Base-by-base conservation (phyloP, 2,888 invertebrate species). In the Margaritifera margaritifera region DNA sequence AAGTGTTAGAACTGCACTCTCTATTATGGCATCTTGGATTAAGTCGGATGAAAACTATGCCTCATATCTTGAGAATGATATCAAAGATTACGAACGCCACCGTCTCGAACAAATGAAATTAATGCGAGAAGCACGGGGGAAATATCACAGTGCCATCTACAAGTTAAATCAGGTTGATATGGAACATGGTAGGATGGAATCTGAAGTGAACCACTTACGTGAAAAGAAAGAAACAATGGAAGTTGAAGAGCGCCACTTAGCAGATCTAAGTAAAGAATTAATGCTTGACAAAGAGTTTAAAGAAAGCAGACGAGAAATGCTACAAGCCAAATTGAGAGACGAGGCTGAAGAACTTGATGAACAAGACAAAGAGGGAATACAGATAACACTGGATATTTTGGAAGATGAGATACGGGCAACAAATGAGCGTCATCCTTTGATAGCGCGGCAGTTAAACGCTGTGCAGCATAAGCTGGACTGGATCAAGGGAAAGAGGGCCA, bases 21-120 rank as follows among this genome's bases (percentile, higher is more conserved):
- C 79, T 18, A 78, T 84, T 6, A 80, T 86, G 73, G 74, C 71
- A 50, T 73, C 79, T 55, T 87, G 87, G 87, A 66, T 88, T 20
- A 78, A 85, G 64, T 78, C 84, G 0, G 88, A 88, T 69, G 83
- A 83, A 73, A 82, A 83, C 63, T 87, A 86, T 66, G 72, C 80
- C 15, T 67, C 79, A 6, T 86, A 82, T 70, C 66, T 87, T 51
- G 80, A 80, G 68, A 82, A 82, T 67, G 87, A 87, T 65, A 77
- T 85, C 54, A 68, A 68, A 5, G 82, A 83, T 59, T 69, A 84
- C 53, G 86, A 87, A 61, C 69, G 64, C 1, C 72, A 79, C 50
- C 83, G 75, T 60, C 83, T 83, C 42, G 83, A 84, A 20, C 76
- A 80, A 24, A 69, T 81, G 15, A 79, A 79, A 68, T 71, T 69